A percentile compares a stretch with the other conserved stretches of the same genome.
Conservation (phyloP, 2,888 invertebrate genomes). For the Hecatera dysodea region DNA sequence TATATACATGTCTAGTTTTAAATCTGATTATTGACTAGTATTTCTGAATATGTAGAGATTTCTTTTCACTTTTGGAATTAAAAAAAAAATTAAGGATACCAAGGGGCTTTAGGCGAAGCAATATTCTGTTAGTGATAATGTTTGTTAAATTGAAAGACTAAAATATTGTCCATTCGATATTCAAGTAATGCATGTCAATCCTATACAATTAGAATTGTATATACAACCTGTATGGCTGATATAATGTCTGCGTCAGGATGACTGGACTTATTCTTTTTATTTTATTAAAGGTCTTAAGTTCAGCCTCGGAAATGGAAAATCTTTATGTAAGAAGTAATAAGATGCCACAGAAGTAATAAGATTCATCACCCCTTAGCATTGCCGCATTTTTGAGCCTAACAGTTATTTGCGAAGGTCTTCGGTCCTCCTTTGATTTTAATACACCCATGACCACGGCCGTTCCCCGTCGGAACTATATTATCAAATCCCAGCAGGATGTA, state of each 20-base stretch:
- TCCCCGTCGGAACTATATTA: constrained; percentile 63
- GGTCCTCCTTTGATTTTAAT: constrained; percentile 46
- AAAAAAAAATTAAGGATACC: too few species aligned
- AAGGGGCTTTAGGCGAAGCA: not conserved
- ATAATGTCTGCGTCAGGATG: too few species aligned
- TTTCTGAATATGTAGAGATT: too few species aligned
- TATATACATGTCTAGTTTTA: not conserved
- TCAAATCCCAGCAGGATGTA: constrained; percentile 81
- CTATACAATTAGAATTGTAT: not conserved
- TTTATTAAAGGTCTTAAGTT: too few species aligned
- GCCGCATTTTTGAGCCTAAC: constrained; percentile 5
- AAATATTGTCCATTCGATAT: not conserved
- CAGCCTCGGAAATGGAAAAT: not conserved
- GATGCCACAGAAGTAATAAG: constrained; percentile 23
- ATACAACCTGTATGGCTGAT: not conserved
- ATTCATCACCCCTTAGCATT: constrained; percentile 8
- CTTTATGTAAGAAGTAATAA: constrained; percentile 23
- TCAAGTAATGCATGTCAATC: not conserved
- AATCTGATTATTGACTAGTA: too few species aligned
- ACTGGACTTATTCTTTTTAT: too few species aligned
- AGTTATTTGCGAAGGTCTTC: constrained; percentile 35
- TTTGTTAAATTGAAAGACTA: not conserved
- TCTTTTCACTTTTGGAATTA: too few species aligned
- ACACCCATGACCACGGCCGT: constrained; percentile 48
- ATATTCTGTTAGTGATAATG: not conserved